phyloP scores from a whole-genome alignment of 2,888 invertebrate genomes.

The Nomada ruficornis region DNA sequence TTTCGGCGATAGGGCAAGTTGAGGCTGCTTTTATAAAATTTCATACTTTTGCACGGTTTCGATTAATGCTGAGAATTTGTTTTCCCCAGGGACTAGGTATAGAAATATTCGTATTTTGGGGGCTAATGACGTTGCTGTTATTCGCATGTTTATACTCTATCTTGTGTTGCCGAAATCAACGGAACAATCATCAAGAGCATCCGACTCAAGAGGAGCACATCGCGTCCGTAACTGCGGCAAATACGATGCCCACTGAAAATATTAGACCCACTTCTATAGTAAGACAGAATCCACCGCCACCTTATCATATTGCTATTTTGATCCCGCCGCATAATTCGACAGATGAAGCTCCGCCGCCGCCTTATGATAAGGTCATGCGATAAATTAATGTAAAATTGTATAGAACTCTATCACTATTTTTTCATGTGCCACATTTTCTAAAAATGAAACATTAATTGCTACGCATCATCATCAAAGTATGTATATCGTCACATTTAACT shows the following conservation, averaged over 20 bases:
- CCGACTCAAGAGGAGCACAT: constrained; percentile 72
- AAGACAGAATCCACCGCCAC: constrained; percentile 88
- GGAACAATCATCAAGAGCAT: constrained; percentile 68
- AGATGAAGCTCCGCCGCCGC: constrained; percentile 89
- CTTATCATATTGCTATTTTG: constrained; percentile 93
- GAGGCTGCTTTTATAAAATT: neutral
- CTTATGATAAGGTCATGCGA: constrained; percentile 90
- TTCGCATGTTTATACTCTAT: constrained; percentile 80
- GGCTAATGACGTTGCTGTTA: constrained; percentile 78
- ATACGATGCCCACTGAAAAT: constrained; percentile 67
- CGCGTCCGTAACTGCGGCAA: constrained; percentile 71
- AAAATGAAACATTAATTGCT: constrained; percentile 6
- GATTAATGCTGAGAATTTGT: constrained; percentile 44
- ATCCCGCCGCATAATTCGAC: constrained; percentile 86
- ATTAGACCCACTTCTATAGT: constrained; percentile 71
- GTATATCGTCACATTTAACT: constrained; percentile 22
- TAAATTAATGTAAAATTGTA: constrained; percentile 53
- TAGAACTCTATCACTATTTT: constrained; percentile 48
- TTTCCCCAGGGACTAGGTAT: constrained; percentile 85
- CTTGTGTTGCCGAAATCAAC: constrained; percentile 73
- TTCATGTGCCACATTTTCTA: constrained; percentile 50
- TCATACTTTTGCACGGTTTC: neutral
- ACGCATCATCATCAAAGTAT: constrained; percentile 6
- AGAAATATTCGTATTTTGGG: constrained; percentile 87
- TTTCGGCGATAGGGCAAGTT: constrained; percentile 87